These are phyloP conservation scores for Hydrotaea diabolus DNA, from an alignment of 2,888 invertebrate species.

Conservation along the genomic window DNA sequence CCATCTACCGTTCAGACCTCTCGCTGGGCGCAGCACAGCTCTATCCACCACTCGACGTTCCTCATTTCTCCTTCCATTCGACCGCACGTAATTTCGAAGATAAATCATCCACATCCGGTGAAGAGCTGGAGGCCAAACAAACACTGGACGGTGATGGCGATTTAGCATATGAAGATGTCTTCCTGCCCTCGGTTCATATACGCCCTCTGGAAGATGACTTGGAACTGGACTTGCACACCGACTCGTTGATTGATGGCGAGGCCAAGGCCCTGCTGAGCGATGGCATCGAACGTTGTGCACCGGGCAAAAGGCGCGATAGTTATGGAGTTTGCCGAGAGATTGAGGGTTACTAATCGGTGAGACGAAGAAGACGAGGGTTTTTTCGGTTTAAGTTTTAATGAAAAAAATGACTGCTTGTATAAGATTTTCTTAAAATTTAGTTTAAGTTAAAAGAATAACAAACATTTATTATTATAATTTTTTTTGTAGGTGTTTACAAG, in stretches of 20 bases:
- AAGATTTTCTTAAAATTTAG: slow-evolving; percentile 24
- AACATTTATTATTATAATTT: too few species aligned
- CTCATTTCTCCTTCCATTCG: slow-evolving; percentile 68
- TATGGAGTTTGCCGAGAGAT: slow-evolving; percentile 84
- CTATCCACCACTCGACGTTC: slow-evolving; percentile 77
- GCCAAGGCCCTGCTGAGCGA: slow-evolving; percentile 84
- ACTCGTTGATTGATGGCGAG: slow-evolving; percentile 60
- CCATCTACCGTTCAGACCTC: slow-evolving; percentile 74
- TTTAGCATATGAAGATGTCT: slow-evolving; percentile 57
- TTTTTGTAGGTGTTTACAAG: not conserved
- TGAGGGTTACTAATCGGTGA: slow-evolving; percentile 74
- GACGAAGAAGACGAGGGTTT: too few species aligned
- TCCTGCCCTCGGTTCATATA: slow-evolving; percentile 68
- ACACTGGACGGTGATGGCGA: slow-evolving; percentile 70
- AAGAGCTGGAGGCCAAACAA: slow-evolving; percentile 61
- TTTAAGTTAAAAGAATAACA: slow-evolving; percentile 8
- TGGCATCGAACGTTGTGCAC: slow-evolving; percentile 87
- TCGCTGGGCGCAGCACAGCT: slow-evolving; percentile 69
- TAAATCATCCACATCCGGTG: slow-evolving; percentile 20
- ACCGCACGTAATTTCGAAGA: slow-evolving; percentile 64
- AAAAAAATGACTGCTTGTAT: slow-evolving; percentile 19
- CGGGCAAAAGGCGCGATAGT: slow-evolving; percentile 86
- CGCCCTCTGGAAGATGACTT: slow-evolving; percentile 75
- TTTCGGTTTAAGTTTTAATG: slow-evolving; percentile 14
- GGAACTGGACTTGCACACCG: slow-evolving; percentile 73